These are phyloP conservation scores for Astatoreochromis straeleni DNA, from an alignment of 2,113 vertebrate genomes.

Conservation along the genomic window DNA sequence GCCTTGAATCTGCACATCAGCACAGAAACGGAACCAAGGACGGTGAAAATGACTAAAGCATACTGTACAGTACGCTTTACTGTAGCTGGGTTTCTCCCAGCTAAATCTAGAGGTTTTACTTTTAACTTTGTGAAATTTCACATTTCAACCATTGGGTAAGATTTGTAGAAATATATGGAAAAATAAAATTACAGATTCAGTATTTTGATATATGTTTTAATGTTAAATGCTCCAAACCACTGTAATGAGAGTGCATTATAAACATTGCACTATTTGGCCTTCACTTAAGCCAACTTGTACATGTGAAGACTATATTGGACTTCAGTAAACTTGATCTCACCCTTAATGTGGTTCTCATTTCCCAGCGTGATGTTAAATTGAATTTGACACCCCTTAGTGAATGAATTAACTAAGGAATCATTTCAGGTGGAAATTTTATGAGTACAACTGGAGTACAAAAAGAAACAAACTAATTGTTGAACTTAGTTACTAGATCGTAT, in stretches of 20 bases:
- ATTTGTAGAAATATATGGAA: neutral
- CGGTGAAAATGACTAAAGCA: neutral
- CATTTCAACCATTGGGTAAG: neutral
- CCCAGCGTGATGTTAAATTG: neutral
- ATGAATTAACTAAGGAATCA: neutral
- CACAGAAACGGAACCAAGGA: neutral
- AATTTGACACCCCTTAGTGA: neutral
- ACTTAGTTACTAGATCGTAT: neutral
- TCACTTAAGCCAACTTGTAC: neutral
- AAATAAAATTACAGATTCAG: neutral
- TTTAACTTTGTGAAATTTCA: neutral
- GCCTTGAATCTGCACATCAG: neutral
- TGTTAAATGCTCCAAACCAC: neutral
- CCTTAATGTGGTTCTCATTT: neutral
- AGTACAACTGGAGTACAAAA: neutral
- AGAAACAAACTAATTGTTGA: neutral
- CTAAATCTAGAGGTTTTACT: neutral
- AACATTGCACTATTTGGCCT: neutral
- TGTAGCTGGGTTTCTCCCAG: neutral
- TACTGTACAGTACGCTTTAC: neutral
- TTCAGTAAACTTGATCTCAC: neutral
- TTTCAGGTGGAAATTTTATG: neutral
- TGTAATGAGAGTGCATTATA: neutral
- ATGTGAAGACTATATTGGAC: neutral
- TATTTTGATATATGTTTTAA: neutral